Evolutionary conservation across 23 tunicate species (phyloP).

Genomic region (Phallusia fumigata): DNA sequence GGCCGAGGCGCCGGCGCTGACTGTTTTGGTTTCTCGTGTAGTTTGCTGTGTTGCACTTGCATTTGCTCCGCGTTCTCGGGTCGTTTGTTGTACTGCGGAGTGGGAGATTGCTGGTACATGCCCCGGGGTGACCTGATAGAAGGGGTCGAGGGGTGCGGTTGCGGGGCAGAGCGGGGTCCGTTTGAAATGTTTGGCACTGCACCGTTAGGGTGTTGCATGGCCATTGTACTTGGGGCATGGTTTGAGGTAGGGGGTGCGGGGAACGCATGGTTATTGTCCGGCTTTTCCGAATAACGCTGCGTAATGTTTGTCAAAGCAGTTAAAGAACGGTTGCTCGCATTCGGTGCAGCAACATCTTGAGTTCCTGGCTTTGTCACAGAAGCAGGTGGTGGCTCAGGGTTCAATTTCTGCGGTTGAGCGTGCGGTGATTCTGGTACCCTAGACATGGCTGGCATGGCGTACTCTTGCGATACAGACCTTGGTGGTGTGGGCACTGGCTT

Average conservation of each 20-base stretch:
- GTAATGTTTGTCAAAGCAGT: not conserved
- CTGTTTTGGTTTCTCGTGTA: not conserved
- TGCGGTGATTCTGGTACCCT: not conserved
- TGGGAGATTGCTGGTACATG: not conserved
- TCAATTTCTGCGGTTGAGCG: not conserved
- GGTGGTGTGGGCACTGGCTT: slow-evolving; percentile 5
- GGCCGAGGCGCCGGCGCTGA: not conserved
- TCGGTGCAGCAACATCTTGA: not conserved
- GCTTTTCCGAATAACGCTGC: not conserved
- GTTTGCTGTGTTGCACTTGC: not conserved
- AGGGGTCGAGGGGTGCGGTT: slow-evolving; percentile 13
- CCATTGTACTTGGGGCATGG: not conserved
- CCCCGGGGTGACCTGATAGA: not conserved
- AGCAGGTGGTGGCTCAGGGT: not conserved
- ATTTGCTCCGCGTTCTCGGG: not conserved
- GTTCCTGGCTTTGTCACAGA: not conserved
- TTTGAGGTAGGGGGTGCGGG: slow-evolving; percentile 8
- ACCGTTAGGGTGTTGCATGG: not conserved
- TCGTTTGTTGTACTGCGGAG: slow-evolving; percentile 1
- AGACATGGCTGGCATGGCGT: not conserved
- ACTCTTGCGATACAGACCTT: not conserved
- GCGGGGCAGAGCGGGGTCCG: not conserved
- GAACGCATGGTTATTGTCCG: not conserved
- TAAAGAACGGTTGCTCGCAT: not conserved
- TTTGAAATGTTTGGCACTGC: not conserved